A percentile compares a stretch with the other conserved stretches of the same genome.
Conservation (phyloP, 2,113 vertebrate species). For the Cheirogaleus medius region DNA sequence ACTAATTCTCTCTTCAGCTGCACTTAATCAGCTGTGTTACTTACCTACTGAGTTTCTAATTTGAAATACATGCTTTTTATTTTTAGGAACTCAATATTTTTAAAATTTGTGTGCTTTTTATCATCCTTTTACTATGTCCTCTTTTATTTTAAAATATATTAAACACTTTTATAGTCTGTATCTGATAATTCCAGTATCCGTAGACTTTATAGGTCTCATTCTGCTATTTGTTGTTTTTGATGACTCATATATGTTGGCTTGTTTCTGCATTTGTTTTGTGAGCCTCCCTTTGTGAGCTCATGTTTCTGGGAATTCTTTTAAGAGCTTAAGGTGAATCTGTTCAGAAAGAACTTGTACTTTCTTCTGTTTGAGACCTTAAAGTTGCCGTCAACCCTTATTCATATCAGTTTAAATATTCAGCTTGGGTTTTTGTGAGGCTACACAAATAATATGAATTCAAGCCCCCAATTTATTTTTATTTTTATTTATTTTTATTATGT, state of each 20-base stretch:
- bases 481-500: too few species aligned
- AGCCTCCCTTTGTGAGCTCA: neutral
- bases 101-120: neutral
- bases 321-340: neutral
- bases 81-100: neutral
- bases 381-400: neutral
- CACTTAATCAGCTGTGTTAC: neutral
- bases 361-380: neutral
- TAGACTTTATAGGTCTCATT: neutral
- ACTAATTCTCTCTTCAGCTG: neutral
- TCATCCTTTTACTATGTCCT: neutral
- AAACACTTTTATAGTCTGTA: neutral
- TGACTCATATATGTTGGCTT: neutral
- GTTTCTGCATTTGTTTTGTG: neutral
- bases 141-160: neutral
- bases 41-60: neutral
- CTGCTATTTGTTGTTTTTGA: slow-evolving; percentile 11
- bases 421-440: neutral
- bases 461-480: neutral
- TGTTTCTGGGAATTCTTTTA: slow-evolving; percentile 28
- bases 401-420: neutral
- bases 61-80: slow-evolving; percentile 4
- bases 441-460: neutral
- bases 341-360: slow-evolving; percentile 25
- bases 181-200: neutral